Percentiles rank a stretch among this genome's conserved stretches.
Evolutionary conservation across 2,797 vertebrate species (phyloP).

Genomic region (Limosa lapponica): DNA sequence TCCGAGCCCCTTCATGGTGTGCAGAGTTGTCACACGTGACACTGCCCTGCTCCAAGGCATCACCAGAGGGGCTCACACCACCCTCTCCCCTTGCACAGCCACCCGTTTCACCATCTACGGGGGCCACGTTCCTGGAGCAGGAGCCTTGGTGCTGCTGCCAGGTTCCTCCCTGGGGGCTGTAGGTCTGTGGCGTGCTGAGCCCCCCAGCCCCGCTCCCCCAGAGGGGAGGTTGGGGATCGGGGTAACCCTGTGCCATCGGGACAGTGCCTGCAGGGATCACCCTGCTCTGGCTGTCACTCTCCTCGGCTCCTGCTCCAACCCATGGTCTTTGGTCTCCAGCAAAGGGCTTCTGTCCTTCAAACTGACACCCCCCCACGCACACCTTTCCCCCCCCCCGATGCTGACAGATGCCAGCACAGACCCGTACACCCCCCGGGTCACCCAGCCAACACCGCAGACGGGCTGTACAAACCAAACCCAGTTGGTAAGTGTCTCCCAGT

Average conservation of each 20-base stretch:
- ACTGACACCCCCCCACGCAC: neutral
- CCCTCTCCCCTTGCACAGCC: neutral
- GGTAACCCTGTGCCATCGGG: neutral
- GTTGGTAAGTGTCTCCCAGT: neutral
- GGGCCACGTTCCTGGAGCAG: neutral
- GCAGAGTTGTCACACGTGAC: neutral
- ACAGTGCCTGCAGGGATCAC: neutral
- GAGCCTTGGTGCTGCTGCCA: neutral
- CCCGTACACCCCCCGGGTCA: neutral
- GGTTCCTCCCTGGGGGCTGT: neutral
- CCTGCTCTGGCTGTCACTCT: neutral
- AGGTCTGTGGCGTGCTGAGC: neutral
- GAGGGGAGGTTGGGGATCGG: neutral
- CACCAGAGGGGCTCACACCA: neutral
- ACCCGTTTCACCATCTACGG: neutral
- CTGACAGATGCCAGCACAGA: neutral
- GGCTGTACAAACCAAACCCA: neutral
- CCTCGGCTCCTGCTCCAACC: neutral
- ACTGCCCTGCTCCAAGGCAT: neutral
- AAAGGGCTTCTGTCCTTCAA: neutral
- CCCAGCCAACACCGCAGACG: neutral
- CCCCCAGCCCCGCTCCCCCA: neutral
- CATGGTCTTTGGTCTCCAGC: neutral
- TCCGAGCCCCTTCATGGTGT: neutral
- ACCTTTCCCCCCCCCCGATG: neutral